Conservation (phyloP, 2,888 invertebrate species). For the Amiota mariae region DNA sequence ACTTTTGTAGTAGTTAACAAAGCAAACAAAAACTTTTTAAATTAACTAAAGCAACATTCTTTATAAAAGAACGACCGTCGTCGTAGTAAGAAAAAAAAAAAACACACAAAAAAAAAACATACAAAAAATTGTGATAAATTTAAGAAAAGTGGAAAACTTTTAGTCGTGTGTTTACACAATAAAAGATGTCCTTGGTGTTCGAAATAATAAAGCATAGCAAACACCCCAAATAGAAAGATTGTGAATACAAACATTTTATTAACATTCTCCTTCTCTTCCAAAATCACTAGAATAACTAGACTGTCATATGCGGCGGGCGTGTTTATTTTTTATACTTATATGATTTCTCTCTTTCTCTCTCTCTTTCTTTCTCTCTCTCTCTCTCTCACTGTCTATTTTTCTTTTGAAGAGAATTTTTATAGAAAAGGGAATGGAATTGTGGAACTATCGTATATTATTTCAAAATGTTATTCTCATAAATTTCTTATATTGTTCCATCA, state of each 20-base stretch:
- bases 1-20: conserved; percentile 52
- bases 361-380: too few relatives aligned
- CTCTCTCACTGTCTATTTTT: too few relatives aligned
- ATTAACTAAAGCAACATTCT: conserved; percentile 55
- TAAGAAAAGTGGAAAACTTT: conserved; percentile 66
- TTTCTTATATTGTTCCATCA: too few relatives aligned
- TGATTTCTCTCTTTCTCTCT: too few relatives aligned
- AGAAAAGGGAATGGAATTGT: too few relatives aligned
- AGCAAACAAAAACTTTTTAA: conserved; percentile 60
- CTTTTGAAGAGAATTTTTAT: too few relatives aligned
- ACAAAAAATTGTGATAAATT: conserved; percentile 49
- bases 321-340: too few relatives aligned
- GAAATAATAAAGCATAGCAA: conserved; percentile 43
- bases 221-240: conserved; percentile 50
- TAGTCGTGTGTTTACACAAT: conserved; percentile 67
- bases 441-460: too few relatives aligned
- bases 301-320: too few relatives aligned
- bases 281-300: too few relatives aligned
- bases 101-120: neutral
- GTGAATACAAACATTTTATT: conserved; percentile 40
- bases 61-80: neutral
- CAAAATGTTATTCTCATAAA: too few relatives aligned
- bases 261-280: too few relatives aligned
- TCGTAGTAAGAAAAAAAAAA: conserved; percentile 42
- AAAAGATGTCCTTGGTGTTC: conserved; percentile 57